A percentile compares a stretch with the other conserved stretches of the same genome.
phyloP scores from a whole-genome alignment of 2,113 vertebrate genomes.

The Genyomyrus donnyi region DNA sequence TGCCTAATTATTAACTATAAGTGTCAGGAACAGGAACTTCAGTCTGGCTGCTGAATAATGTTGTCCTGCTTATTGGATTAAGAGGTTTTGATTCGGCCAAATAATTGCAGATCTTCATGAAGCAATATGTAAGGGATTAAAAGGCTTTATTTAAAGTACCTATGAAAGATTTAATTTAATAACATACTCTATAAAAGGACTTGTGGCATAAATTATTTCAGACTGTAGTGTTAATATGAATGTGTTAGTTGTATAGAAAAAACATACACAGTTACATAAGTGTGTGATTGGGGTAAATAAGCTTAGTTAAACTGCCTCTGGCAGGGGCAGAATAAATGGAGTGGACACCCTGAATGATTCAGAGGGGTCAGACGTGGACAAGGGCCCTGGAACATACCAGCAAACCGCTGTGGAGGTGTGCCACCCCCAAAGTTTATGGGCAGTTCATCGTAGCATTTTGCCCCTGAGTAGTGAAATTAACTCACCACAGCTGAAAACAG shows the following conservation, averaged over 20 bases:
- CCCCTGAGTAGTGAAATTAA: not conserved
- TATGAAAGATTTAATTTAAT: not conserved
- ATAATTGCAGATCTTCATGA: not conserved
- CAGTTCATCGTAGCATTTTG: not conserved
- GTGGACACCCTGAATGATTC: not conserved
- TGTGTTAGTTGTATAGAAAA: not conserved
- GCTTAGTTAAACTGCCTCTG: not conserved
- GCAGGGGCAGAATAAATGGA: not conserved
- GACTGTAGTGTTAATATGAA: not conserved
- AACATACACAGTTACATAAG: not conserved
- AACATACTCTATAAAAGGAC: not conserved
- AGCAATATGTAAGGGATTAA: not conserved
- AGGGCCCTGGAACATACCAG: not conserved
- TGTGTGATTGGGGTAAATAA: not conserved
- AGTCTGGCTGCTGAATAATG: not conserved
- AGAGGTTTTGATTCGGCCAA: not conserved
- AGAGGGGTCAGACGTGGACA: not conserved
- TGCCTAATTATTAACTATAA: not conserved
- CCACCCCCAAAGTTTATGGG: not conserved
- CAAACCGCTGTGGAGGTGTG: not conserved
- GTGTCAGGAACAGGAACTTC: not conserved
- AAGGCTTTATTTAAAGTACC: not conserved
- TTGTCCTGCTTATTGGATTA: not conserved
- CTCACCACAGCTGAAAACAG: not conserved
- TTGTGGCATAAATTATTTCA: not conserved